phyloP scores from a whole-genome alignment of 2,888 invertebrate species.

The Tiliacea citrago region DNA sequence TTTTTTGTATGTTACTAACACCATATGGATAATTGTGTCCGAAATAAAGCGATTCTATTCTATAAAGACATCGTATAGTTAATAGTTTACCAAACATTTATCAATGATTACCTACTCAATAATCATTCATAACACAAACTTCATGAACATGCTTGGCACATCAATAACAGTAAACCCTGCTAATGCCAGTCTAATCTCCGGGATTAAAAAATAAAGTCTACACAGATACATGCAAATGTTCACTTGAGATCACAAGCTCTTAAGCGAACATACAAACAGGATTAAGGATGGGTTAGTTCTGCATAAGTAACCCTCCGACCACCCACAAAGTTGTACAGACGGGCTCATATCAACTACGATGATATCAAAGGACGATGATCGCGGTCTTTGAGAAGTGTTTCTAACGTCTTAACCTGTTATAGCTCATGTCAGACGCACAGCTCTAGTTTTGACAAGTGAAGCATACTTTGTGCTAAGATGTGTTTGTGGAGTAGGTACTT shows the following conservation, averaged over 20 bases:
- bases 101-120: no score
- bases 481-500: slow-evolving; percentile 7
- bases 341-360: slow-evolving; percentile 43
- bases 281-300: slow-evolving; percentile 51
- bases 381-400: slow-evolving; percentile 48
- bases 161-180: slow-evolving; percentile 23
- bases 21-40: no score
- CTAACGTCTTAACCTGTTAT: slow-evolving; percentile 54
- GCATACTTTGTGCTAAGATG: slow-evolving; percentile 11
- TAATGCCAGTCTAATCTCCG: slow-evolving; percentile 21
- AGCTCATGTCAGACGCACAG: slow-evolving; percentile 42
- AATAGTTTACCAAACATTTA: no score
- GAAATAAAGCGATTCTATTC: no score
- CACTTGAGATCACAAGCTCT: slow-evolving; percentile 35
- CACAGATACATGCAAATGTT: slow-evolving; percentile 25
- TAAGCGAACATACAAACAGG: slow-evolving; percentile 44
- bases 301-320: slow-evolving; percentile 37
- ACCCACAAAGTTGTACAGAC: slow-evolving; percentile 44
- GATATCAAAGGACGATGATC: slow-evolving; percentile 57
- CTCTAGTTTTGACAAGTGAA: slow-evolving; percentile 28
- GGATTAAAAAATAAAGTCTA: slow-evolving; percentile 35
- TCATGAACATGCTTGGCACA: background rate
- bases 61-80: no score
- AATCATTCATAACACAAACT: background rate
- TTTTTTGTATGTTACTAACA: no score